Base-by-base conservation (phyloP, 2,797 vertebrate genomes). In the Myotis findleyi region DNA sequence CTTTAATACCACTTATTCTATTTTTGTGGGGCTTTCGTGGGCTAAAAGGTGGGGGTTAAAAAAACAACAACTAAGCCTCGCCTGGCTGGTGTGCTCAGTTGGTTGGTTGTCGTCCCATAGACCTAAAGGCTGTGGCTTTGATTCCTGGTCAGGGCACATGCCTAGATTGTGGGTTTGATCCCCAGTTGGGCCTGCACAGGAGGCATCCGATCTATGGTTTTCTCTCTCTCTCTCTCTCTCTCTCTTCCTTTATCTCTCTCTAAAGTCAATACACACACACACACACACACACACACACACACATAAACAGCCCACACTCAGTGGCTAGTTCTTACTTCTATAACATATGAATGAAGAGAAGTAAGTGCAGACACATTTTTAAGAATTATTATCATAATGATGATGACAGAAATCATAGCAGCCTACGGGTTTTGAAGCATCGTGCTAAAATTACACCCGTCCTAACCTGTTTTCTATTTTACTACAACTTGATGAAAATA, bases 1-100 rank as follows among this genome's bases (percentile, higher is more conserved):
- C 12, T 51, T 21, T 77, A 53, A 33, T 33, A 77, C 4, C 93
- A 72, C 95, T 49, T 95, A 86, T 90, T 96, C 69, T 93, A 59
- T 73, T 75, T 72, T 53, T 72, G 12, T 51, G 30, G 41, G 21
- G n/a, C 23, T 66, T 25, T 33, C 20, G 27, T 62, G 33, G 11
- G 23, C 71, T 66, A 64, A 87, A 76, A 66, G 11, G 25, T 30
- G 7, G 20, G 38, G 44, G 17, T 75, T 49, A 25, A 49, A 55
- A 73, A n/a, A n/a, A 75, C 30, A n/a, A 18, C 7, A 55, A 59
- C n/a, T 59, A 59, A 27, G 57, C 25, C 25, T 27, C 23, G 11
- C 57, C 57, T 59, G 25, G 57, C 57, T 59, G 57, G 14, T 17
- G 64, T 66, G 64, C 30, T 66, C 64, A 66, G 30, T 33, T n/a